A percentile compares a stretch with the other conserved stretches of the same genome.
Conservation (phyloP, 2,797 vertebrate genomes). For the Hoplostethus mediterraneus region DNA sequence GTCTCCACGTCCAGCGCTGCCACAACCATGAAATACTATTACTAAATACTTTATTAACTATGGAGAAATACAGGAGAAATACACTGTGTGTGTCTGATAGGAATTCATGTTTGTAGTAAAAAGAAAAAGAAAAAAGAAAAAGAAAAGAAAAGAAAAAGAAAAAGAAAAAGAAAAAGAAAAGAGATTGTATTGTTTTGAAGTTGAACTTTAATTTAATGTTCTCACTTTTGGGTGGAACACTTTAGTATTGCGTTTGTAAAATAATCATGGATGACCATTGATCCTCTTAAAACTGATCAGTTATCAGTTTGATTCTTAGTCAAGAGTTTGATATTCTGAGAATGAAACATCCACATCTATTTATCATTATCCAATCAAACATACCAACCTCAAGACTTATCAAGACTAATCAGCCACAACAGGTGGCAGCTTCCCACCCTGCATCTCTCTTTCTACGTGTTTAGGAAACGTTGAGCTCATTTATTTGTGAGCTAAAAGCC, state of each 20-base stretch:
- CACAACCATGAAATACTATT: constrained; percentile 13
- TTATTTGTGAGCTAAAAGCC: background rate
- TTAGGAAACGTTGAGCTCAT: background rate
- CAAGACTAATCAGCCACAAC: background rate
- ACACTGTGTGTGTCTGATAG: background rate
- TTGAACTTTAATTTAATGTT: constrained; percentile 12
- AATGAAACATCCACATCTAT: background rate
- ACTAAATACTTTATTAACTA: constrained; percentile 9
- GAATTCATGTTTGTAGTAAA: constrained; percentile 19
- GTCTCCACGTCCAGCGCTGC: constrained; percentile 25
- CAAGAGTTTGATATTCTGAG: background rate
- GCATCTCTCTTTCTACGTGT: background rate
- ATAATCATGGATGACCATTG: constrained; percentile 22
- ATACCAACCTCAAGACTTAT: background rate
- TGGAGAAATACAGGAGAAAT: constrained; percentile 17
- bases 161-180: constrained; percentile 7
- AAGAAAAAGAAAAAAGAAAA: background rate
- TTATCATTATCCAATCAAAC: background rate
- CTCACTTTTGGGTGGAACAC: constrained; percentile 28
- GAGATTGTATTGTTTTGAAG: constrained; percentile 10
- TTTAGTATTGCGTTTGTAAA: constrained; percentile 33
- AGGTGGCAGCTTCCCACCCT: background rate
- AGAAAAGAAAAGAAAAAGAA: background rate
- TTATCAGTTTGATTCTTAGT: too few relatives aligned
- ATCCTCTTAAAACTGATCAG: constrained; percentile 9